Percentiles rank a stretch among this genome's conserved stretches.
These are phyloP conservation scores for Saxidomus purpurata DNA, from an alignment of 1,140 invertebrate species.

Conservation along the genomic window DNA sequence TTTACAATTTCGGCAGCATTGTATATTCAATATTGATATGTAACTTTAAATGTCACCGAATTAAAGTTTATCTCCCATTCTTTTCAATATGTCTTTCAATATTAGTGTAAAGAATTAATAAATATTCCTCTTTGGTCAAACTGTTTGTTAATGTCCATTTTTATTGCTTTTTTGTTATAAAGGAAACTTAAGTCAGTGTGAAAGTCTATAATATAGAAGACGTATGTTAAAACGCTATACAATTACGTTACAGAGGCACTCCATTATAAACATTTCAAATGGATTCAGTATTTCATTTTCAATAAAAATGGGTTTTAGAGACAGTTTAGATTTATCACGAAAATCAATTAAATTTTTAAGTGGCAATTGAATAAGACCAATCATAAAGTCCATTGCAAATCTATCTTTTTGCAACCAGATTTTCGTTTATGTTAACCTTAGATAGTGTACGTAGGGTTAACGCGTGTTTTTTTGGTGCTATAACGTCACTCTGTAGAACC, in stretches of 20 bases:
- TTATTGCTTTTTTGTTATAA: neutral
- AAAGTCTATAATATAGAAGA: neutral
- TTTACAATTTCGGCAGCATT: neutral
- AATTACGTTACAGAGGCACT: neutral
- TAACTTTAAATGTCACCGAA: neutral
- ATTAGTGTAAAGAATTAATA: neutral
- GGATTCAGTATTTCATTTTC: neutral
- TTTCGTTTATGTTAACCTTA: too few relatives aligned
- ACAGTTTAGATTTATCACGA: neutral
- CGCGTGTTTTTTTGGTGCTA: too few relatives aligned
- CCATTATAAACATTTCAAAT: neutral
- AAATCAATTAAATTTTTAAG: neutral
- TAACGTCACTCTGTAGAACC: too few relatives aligned
- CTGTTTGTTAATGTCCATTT: neutral
- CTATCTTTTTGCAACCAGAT: too few relatives aligned
- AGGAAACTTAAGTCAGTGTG: neutral
- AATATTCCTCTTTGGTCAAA: neutral
- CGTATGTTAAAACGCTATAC: neutral
- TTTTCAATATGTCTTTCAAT: neutral
- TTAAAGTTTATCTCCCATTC: neutral
- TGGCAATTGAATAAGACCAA: neutral
- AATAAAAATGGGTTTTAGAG: neutral
- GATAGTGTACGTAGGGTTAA: too few relatives aligned
- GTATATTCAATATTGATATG: neutral
- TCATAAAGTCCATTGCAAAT: too few relatives aligned